Evolutionary conservation across 2,113 vertebrate species (phyloP).

Genomic region (Charadrius vociferus): DNA sequence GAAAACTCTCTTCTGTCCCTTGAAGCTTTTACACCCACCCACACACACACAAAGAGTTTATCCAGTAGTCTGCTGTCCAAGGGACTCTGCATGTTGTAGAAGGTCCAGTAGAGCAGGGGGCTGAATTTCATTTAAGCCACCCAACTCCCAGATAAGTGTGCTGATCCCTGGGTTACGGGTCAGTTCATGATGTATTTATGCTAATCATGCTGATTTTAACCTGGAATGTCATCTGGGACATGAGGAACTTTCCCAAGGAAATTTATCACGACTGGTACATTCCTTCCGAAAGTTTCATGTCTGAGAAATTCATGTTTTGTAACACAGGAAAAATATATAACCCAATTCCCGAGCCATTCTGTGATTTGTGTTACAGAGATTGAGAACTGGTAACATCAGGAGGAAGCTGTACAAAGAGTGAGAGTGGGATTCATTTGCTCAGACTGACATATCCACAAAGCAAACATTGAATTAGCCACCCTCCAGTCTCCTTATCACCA

Average conservation of each 20-base stretch:
- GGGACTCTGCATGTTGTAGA: background rate
- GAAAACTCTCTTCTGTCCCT: background rate
- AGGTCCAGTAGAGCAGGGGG: background rate
- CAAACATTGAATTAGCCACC: background rate
- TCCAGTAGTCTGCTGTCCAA: background rate
- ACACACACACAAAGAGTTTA: background rate
- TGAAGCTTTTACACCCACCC: background rate
- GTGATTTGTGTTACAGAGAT: background rate
- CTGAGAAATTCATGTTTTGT: background rate
- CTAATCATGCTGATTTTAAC: background rate
- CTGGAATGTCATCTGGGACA: background rate
- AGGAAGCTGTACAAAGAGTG: background rate
- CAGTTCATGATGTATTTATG: background rate
- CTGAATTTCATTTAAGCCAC: background rate
- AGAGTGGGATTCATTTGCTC: background rate
- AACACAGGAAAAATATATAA: background rate
- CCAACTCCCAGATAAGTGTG: background rate
- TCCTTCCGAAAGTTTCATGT: background rate
- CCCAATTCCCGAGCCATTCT: rapidly evolving
- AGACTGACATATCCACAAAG: background rate
- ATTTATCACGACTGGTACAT: background rate
- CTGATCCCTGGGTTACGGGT: background rate
- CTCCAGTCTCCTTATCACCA: background rate
- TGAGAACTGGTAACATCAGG: background rate
- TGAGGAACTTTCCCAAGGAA: background rate